Percentiles rank a stretch among this genome's conserved stretches.
Conservation (phyloP, 2,888 invertebrate genomes). For the Malthinus seriepunctatus region DNA sequence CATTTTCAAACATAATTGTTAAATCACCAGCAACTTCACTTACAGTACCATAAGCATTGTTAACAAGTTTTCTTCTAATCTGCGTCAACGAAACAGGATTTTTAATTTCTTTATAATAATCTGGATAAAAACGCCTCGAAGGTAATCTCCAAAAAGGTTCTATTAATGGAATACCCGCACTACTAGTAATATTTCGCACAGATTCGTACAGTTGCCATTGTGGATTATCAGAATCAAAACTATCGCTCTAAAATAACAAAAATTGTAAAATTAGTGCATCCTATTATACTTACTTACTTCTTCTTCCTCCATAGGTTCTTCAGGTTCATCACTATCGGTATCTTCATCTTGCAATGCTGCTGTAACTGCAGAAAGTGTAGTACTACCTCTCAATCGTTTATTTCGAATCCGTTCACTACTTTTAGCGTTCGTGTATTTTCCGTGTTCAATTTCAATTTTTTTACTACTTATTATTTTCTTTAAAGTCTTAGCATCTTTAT, state of each 20-base stretch:
- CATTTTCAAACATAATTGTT: constrained; percentile 97
- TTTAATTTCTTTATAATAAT: constrained; percentile 96
- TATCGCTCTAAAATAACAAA: constrained; percentile 43
- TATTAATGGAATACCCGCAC: constrained; percentile 75
- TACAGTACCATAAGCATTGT: constrained; percentile 80
- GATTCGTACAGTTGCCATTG: constrained; percentile 91
- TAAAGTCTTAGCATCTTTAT: constrained; percentile 89
- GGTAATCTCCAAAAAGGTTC: constrained; percentile 95
- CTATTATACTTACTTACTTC: constrained; percentile 36
- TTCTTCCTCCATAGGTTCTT: constrained; percentile 53
- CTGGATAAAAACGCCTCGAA: constrained; percentile 88
- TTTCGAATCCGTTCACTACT: constrained; percentile 72
- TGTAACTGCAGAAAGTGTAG: constrained; percentile 63
- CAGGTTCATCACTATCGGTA: constrained; percentile 64
- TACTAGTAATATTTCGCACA: constrained; percentile 68
- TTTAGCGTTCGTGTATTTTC: constrained; percentile 64
- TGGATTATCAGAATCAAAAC: constrained; percentile 68
- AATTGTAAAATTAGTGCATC: constrained; percentile 30
- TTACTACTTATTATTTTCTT: constrained; percentile 77
- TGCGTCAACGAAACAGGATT: constrained; percentile 93
- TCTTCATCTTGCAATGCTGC: constrained; percentile 67
- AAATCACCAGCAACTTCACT: constrained; percentile 92
- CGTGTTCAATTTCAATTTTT: constrained; percentile 74
- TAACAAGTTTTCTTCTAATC: constrained; percentile 82
- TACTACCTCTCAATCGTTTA: constrained; percentile 58